Evolutionary conservation across 2,113 vertebrate species (phyloP), one percentile per base, ranked within the genome.

Genomic region (Calidris pygmaea): DNA sequence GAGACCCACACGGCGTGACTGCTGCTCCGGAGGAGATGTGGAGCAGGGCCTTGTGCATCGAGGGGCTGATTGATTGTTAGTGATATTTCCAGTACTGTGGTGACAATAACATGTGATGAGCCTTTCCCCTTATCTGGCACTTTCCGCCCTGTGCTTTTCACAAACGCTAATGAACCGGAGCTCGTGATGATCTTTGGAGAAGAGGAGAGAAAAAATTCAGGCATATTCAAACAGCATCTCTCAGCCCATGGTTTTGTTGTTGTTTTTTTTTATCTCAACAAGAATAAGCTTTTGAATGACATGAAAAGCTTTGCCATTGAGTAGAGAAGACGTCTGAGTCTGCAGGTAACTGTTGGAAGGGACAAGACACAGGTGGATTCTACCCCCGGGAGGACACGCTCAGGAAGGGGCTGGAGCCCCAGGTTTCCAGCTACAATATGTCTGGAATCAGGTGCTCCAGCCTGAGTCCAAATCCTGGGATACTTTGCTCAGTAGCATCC

Each of bases 91-190:
- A 93, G 94, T 15, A 29, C 86, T 62, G 70, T 55, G 71, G 87
- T 1, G 35, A 92, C 91, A 94, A 83, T 85, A 19, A 73, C 74
- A 79, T 12, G 83, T 95, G 96, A 97, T 94, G 93, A 95, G 91
- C 84, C 81, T 91, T 95, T 96, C 85, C 92, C 89, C 89, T 95
- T 32, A 83, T 90, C 96, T 89, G 81, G 94, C 96, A 87, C 67
- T 91, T 95, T 95, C 89, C 91, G 52, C 89, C 63, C 87, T 58
- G 77, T 0, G 14, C 92, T 94, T 70, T 92, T 95, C 86, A 89
- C 84, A 95, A 71, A 56, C 1, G 2, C 68, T 90, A 93, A 96
- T 88, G 85, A 95, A 80, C 71, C 7, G 0, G 48, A 89, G 90
- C 95, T 95, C 20, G 9, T 94, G 93, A 92, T 52, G 59, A 24